Conservation (phyloP, 2,797 vertebrate species). For the Epinephelus coioides region DNA sequence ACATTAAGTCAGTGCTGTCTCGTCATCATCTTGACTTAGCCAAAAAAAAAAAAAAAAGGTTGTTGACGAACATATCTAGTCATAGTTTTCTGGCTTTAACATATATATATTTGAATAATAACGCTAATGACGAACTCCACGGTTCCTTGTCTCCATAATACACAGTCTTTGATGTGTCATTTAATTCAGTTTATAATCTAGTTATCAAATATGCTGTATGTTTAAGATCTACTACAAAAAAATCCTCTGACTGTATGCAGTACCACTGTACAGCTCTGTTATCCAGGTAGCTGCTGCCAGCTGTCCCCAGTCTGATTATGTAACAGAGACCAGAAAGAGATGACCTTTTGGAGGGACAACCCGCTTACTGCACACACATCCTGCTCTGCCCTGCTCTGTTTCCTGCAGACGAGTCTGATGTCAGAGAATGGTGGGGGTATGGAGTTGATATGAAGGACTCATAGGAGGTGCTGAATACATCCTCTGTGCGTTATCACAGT, state of each 20-base stretch:
- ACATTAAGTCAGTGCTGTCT: too few relatives aligned
- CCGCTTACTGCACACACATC: constrained; percentile 69
- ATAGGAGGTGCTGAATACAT: constrained; percentile 54
- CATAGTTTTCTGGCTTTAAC: neutral
- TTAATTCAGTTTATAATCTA: neutral
- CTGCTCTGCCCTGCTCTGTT: constrained; percentile 78
- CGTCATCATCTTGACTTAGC: too few relatives aligned
- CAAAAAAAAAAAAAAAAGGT: too few relatives aligned
- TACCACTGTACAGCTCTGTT: constrained; percentile 29
- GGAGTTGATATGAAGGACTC: constrained; percentile 51
- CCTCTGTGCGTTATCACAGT: constrained; percentile 57
- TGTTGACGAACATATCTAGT: too few relatives aligned
- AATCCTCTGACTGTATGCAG: constrained; percentile 1
- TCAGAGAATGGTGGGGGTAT: constrained; percentile 57
- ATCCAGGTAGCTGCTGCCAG: constrained; percentile 56
- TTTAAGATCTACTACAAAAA: constrained; percentile 9
- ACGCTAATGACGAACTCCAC: neutral
- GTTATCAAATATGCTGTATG: neutral
- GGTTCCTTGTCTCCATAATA: neutral
- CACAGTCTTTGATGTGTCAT: neutral
- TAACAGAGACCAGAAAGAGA: constrained; percentile 60
- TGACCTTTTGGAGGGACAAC: constrained; percentile 68
- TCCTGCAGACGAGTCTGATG: constrained; percentile 78
- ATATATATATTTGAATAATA: neutral
- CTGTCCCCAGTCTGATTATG: constrained; percentile 62